Evolutionary conservation across 92 coral and sea anemone genomes (phyloP).

Genomic region (Muricea muricata): DNA sequence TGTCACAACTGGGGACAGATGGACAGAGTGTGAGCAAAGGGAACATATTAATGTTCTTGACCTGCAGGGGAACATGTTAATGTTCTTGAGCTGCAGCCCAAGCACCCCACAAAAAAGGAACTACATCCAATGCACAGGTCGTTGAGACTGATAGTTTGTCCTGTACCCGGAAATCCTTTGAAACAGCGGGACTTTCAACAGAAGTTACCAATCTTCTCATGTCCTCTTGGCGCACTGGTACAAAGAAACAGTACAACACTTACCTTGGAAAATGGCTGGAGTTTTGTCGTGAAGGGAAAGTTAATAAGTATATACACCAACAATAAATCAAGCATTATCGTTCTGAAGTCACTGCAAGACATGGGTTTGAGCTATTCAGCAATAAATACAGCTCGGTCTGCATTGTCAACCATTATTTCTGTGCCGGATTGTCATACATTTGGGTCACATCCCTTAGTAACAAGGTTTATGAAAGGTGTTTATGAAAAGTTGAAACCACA

Average conservation of each 20-base stretch:
- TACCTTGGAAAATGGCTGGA: conserved; percentile 65
- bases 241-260: conserved; percentile 61
- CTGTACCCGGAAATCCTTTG: conserved; percentile 42
- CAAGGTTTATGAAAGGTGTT: conserved; percentile 60
- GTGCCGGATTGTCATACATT: conserved; percentile 4
- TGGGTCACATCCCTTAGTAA: conserved; percentile 49
- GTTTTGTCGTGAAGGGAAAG: conserved; percentile 37
- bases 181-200: conserved; percentile 34
- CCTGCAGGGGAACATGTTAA: too few species aligned
- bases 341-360: conserved; percentile 47
- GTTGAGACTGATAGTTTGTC: conserved; percentile 56
- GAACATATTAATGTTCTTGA: conserved; percentile 43
- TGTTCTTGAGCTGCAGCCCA: conserved; percentile 67
- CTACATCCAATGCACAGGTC: conserved; percentile 55
- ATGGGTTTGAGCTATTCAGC: conserved; percentile 61
- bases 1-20: not conserved
- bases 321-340: conserved; percentile 54
- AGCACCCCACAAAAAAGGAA: conserved; percentile 9
- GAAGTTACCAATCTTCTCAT: conserved; percentile 63
- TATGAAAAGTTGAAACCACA: conserved; percentile 55
- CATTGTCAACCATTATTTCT: conserved; percentile 48
- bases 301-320: conserved; percentile 52
- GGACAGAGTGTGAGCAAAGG: not conserved
- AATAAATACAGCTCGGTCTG: conserved; percentile 69
- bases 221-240: conserved; percentile 68